These are phyloP conservation scores for Harpegnathos saltator DNA, from an alignment of 1,140 invertebrate species.

Conservation along the genomic window DNA sequence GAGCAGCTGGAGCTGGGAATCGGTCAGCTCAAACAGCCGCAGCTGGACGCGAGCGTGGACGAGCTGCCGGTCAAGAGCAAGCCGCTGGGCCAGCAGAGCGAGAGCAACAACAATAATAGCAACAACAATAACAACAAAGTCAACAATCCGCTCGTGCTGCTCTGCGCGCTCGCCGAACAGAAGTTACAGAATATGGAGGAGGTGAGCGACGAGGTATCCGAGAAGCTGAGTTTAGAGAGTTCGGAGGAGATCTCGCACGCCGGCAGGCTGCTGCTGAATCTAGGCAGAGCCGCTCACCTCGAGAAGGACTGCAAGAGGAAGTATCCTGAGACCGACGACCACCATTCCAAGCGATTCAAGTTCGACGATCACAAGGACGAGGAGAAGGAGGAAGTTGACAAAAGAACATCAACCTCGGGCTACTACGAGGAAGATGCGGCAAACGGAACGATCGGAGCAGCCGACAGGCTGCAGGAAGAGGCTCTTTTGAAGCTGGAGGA, in stretches of 20 bases:
- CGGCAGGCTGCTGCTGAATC: conserved; percentile 71
- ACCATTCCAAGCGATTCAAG: conserved; percentile 70
- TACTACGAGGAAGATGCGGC: conserved; percentile 30
- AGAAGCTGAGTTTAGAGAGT: conserved; percentile 68
- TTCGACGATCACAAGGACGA: conserved; percentile 29
- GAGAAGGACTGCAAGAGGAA: conserved; percentile 76
- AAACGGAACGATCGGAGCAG: neutral
- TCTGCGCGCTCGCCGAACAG: conserved; percentile 95
- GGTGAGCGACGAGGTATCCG: conserved; percentile 84
- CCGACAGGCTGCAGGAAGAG: neutral
- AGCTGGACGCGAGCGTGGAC: conserved; percentile 63
- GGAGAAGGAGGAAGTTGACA: neutral
- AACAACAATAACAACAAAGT: conserved; percentile 84
- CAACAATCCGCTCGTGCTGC: conserved; percentile 90
- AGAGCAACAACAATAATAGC: conserved; percentile 83
- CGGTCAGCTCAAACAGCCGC: conserved; percentile 82
- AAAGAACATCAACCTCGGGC: conserved; percentile 10
- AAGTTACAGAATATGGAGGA: conserved; percentile 90
- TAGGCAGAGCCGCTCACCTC: conserved; percentile 63
- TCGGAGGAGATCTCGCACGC: conserved; percentile 76
- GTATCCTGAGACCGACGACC: conserved; percentile 77
- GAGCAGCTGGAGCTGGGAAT: conserved; percentile 88
- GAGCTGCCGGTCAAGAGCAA: conserved; percentile 74
- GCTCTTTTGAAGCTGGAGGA: conserved; percentile 50
- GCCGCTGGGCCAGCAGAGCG: conserved; percentile 68